Evolutionary conservation across 2,888 invertebrate species (phyloP).

Genomic region (Drosophila mimica): DNA sequence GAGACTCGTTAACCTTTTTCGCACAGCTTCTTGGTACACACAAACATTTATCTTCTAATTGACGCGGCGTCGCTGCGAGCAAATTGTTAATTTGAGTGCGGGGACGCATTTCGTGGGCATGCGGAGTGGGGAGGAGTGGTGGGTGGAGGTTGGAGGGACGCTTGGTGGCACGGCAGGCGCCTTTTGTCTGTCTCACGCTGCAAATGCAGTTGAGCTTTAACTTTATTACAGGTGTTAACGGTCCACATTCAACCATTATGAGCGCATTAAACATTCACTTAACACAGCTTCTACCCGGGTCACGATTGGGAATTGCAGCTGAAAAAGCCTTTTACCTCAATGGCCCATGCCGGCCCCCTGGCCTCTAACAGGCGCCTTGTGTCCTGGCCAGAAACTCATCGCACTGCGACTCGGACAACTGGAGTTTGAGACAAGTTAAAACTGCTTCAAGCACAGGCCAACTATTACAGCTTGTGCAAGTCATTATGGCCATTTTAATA

Average conservation of each 20-base stretch:
- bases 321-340: constrained; percentile 36
- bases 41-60: constrained; percentile 74
- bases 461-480: constrained; percentile 4
- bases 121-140: too few species aligned
- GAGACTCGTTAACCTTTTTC: constrained; percentile 71
- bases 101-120: constrained; percentile 42
- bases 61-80: constrained; percentile 53
- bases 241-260: constrained; percentile 59
- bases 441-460: background rate
- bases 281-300: constrained; percentile 26
- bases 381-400: background rate
- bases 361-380: constrained; percentile 6
- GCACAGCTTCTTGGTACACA: constrained; percentile 50
- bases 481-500: background rate
- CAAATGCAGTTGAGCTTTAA: constrained; percentile 64
- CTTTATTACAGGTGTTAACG: constrained; percentile 74
- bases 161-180: constrained; percentile 17
- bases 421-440: background rate
- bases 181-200: constrained; percentile 26
- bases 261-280: constrained; percentile 64
- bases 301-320: constrained; percentile 53
- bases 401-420: background rate
- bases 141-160: background rate
- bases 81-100: constrained; percentile 60
- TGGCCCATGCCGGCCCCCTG: constrained; percentile 8